Conservation (phyloP, 2,797 vertebrate genomes). For the Hafferia zeledoni region DNA sequence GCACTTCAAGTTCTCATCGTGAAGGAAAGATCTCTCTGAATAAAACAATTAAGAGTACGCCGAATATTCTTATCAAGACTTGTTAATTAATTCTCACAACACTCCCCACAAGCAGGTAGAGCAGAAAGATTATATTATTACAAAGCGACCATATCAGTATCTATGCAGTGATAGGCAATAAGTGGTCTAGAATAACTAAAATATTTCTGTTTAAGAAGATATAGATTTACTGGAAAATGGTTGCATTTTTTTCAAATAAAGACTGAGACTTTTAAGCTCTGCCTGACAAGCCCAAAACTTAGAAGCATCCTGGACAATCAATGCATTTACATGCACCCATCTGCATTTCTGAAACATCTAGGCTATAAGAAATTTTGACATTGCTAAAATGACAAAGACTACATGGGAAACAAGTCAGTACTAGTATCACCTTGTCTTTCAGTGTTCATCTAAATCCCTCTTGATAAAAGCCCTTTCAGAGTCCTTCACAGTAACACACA, state of each 20-base stretch:
- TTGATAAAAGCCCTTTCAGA: slow-evolving; percentile 21
- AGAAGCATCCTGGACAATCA: not conserved
- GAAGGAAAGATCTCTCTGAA: not conserved
- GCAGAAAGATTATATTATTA: not conserved
- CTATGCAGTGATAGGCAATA: not conserved
- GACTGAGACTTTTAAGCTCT: not conserved
- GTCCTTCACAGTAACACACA: not conserved
- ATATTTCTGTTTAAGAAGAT: not conserved
- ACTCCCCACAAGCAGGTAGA: not conserved
- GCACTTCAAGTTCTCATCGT: not conserved
- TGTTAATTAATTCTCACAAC: slow-evolving; percentile 45
- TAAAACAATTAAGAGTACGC: not conserved
- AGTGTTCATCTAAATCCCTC: slow-evolving; percentile 15
- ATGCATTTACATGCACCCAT: not conserved
- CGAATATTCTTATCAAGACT: slow-evolving; percentile 13
- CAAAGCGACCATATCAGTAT: not conserved
- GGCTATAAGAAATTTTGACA: not conserved
- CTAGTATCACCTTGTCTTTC: not conserved
- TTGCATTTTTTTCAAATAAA: not conserved
- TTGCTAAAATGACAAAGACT: slow-evolving; percentile 26
- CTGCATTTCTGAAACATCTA: not conserved
- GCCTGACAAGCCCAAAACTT: not conserved
- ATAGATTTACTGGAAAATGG: not conserved
- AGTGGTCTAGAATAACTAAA: not conserved
- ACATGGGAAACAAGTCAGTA: not conserved